Conservation (phyloP, 2,888 invertebrate genomes). For the Drosophila conformis region DNA sequence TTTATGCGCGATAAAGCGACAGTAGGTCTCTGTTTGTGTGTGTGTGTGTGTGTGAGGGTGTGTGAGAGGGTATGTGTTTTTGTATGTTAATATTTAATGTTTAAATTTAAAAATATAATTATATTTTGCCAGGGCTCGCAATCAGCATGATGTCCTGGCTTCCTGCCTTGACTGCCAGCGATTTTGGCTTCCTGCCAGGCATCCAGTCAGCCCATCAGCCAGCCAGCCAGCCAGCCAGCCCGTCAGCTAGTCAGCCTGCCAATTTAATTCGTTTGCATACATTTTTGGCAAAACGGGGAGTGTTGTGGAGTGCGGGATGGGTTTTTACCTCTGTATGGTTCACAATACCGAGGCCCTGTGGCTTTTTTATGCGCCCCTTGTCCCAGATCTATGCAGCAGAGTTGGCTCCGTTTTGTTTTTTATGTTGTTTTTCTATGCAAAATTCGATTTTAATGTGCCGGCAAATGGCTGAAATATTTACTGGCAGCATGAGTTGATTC, state of each 20-base stretch:
- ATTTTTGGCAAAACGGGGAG: conserved; percentile 42
- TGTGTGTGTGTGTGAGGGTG: conserved; percentile 12
- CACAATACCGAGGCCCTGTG: conserved; percentile 64
- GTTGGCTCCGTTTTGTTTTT: conserved; percentile 43
- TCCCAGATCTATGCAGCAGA: conserved; percentile 1
- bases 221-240: neutral
- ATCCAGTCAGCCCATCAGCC: neutral
- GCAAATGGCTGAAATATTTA: conserved; percentile 69
- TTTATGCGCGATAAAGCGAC: conserved; percentile 51
- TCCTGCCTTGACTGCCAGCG: conserved; percentile 19
- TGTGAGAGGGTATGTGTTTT: conserved; percentile 16
- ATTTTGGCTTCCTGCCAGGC: conserved; percentile 64
- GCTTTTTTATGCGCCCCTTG: conserved; percentile 51
- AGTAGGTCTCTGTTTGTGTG: neutral
- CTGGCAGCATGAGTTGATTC: neutral
- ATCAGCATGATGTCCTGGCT: conserved; percentile 65
- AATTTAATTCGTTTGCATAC: conserved; percentile 78
- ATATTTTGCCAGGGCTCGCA: conserved; percentile 54
- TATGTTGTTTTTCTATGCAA: conserved; percentile 64
- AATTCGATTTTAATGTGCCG: conserved; percentile 78
- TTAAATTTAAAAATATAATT: conserved; percentile 76
- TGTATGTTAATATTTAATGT: conserved; percentile 63
- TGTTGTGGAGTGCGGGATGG: neutral
- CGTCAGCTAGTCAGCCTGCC: conserved; percentile 52
- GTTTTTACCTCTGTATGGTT: conserved; percentile 30